Evolutionary conservation across 2,113 vertebrate genomes (phyloP), one percentile per base, ranked within the genome.

Genomic region (Gallinago paraguaiae): DNA sequence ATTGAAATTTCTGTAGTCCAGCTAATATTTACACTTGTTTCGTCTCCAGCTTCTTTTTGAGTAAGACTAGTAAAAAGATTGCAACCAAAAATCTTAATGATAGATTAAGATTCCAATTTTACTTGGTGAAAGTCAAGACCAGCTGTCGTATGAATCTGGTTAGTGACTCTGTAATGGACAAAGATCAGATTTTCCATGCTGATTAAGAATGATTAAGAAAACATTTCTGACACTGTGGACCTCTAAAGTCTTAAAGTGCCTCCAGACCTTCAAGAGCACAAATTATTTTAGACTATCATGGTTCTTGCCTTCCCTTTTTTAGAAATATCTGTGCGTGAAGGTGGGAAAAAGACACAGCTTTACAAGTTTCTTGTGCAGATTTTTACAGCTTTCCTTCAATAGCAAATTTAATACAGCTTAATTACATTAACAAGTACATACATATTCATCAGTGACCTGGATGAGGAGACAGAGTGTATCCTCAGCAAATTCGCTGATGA

Each of bases 311-410:
- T 86, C 4, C 2, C 13, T 30, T 82, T 82, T 79, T 48, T 17
- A 41, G 41, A 90, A 83, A 65, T 1, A 35, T 0, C 11, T 60
- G 0, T 0, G 11, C 1, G 6, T 45, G 11, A 3, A 9, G 9
- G 4, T 39, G 9, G 8, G n/a, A 41, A 78, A 81, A 45, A 31
- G 8, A 18, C 9, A 50, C 6, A 70, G 4, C 3, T 46, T 9
- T 48, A 46, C 45, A 67, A 48, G 19, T 19, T 22, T 37, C 15
- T 78, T 46, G 11, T 9, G 4, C 35, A 79, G 48, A 59, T 56
- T 76, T 93, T 82, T 92, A 54, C 12, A 77, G 11, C 11, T 79
- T 87, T 56, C 4, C 6, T 61, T 87, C 59, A 72, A 27, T 1
- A 68, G 2, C 5, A 76, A 79, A 76, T 3, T 85, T 90, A 76